These are phyloP conservation scores for Limnephilus marmoratus DNA, from an alignment of 2,888 invertebrate species.

Conservation along the genomic window DNA sequence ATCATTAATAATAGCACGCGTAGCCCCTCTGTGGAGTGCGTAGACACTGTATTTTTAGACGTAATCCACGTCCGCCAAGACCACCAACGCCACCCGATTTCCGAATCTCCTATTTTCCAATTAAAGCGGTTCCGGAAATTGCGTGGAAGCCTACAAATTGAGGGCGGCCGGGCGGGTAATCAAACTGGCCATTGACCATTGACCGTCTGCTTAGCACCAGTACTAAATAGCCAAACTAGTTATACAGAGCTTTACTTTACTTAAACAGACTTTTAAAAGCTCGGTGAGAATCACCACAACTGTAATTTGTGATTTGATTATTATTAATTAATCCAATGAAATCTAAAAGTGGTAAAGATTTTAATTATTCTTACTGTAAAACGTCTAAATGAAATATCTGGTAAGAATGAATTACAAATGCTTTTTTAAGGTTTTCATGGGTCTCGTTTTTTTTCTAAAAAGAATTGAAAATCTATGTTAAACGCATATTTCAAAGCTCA, in stretches of 20 bases:
- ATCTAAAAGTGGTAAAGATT: no score
- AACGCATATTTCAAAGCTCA: no score
- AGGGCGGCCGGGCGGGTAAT: constrained; percentile 50
- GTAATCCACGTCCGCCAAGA: not conserved
- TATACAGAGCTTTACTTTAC: not conserved
- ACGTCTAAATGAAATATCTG: no score
- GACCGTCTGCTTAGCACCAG: not conserved
- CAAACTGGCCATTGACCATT: constrained; percentile 10
- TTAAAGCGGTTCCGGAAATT: constrained; percentile 63
- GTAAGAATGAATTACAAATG: no score
- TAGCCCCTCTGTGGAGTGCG: not conserved
- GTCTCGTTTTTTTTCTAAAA: no score
- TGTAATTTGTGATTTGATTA: not conserved
- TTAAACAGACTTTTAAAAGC: not conserved
- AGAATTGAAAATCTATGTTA: no score
- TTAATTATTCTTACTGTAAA: no score
- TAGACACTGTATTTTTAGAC: not conserved
- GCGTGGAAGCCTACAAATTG: constrained; percentile 61
- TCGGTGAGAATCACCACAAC: not conserved
- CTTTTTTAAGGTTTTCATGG: no score
- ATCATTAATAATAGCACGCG: not conserved
- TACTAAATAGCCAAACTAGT: not conserved
- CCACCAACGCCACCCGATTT: not conserved
- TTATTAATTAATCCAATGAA: no score
- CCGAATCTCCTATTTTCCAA: constrained; percentile 52